Evolutionary conservation across 1,140 invertebrate genomes (phyloP).

Genomic region (Meloidogyne exigua): DNA sequence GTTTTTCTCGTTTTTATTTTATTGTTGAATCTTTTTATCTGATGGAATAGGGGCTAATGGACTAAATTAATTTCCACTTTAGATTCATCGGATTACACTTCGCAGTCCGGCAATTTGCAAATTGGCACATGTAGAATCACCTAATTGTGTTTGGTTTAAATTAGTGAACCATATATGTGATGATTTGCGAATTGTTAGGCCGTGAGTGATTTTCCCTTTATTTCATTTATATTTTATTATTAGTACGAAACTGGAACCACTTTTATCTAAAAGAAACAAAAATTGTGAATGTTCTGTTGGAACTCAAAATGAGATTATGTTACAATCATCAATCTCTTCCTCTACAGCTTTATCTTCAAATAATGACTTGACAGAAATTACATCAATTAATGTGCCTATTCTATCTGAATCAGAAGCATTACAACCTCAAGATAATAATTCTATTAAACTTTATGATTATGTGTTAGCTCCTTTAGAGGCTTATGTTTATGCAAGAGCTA

Average conservation of each 20-base stretch:
- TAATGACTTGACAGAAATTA: background rate
- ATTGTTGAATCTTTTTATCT: background rate
- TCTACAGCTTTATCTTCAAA: background rate
- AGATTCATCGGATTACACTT: constrained; percentile 35
- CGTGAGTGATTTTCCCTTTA: background rate
- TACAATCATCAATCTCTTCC: background rate
- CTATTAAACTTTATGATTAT: constrained; percentile 26
- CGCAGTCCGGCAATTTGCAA: constrained; percentile 17
- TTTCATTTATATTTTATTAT: background rate
- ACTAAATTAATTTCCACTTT: background rate
- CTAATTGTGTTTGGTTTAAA: constrained; percentile 41
- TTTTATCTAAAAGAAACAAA: background rate
- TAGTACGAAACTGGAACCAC: background rate
- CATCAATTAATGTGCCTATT: background rate
- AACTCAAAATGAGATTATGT: background rate
- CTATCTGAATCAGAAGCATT: background rate
- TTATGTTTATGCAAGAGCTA: constrained; percentile 28
- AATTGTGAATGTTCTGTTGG: background rate
- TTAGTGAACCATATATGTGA: constrained; percentile 36
- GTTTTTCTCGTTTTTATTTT: background rate
- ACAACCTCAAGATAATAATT: background rate
- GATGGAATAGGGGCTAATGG: too few relatives aligned
- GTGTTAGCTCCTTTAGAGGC: constrained; percentile 40
- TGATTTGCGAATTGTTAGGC: constrained; percentile 3
- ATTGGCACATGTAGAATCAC: constrained; percentile 29